Evolutionary conservation across 2,888 invertebrate species (phyloP), one percentile per base, ranked within the genome.

Genomic region (Cephus sareptanus): DNA sequence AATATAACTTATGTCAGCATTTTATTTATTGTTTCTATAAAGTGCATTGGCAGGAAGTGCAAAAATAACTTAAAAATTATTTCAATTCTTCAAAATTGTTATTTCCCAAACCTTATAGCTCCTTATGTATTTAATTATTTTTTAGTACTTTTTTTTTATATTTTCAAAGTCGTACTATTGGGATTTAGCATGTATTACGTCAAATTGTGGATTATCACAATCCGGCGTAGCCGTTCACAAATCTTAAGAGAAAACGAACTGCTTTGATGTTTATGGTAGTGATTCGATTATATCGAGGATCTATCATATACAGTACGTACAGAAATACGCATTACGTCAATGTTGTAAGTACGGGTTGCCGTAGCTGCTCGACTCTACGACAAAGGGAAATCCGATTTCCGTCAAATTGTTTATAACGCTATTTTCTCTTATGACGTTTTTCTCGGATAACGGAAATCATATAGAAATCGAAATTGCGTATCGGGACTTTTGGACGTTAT

Each of bases 261-360:
- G 81, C 86, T 87, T 86, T 87, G 87, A 87, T 86, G 86, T 87
- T 85, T 85, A 85, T 87, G 82, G 83, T 23, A 23, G 40, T 56
- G 84, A 87, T 87, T 87, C 83, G 86, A 87, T 87, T 85, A 87
- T 86, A 82, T 83, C 82, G 80, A 79, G 77, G 77, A 79, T 23
- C 23, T 6, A 6, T 56, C 23, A 23, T 23, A 56, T 23, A 56
- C 1, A 2, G 80, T 81, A 79, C 79, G 81, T 76, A 77, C 79
- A 76, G 75, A 77, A 79, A 78, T 77, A 79, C 79, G 81, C 78
- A 76, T 34, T 77, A 69, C 74, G 77, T 80, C 80, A 75, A 78
- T 77, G 15, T 76, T 70, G 40, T 68, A 34, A 37, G 31, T 76
- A 31, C 77, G 31, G 73, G 34, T 71, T 30, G 71, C 31, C 70